Base-by-base conservation (phyloP, 2,888 invertebrate species). In the Linnaemya vulpina region DNA sequence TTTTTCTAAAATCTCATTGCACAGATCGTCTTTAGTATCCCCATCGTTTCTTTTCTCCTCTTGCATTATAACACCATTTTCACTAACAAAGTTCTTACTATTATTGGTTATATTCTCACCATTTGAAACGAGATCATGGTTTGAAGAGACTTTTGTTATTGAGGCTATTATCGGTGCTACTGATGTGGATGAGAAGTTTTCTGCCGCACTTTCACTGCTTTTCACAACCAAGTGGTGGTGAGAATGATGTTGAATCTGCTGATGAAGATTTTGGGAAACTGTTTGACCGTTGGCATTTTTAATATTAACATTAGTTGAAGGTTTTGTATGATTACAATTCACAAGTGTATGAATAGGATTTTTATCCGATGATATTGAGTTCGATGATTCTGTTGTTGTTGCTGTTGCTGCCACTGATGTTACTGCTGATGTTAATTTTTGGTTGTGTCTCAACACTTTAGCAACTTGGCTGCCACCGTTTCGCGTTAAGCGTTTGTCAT, bases 401-500 rank as follows among this genome's bases (percentile, higher is more conserved):
- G 53, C 25, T 65, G 79, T 68, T 5, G 43, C 49, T 46, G 80
- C 79, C 13, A 70, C 76, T 81, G 53, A 13, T 63, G 80, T 58
- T 25, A 10, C 8, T 60, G 51, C 40, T 68, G 71, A 35, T 70
- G 86, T 51, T 65, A 73, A 62, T 43, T 62, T 68, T 70, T 86
- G 86, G 70, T 89, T 88, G 82, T 89, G 88, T 17, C 89, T 88
- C 58, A 89, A 86, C 15, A 88, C 87, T 74, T 89, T 88, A 3
- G 88, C 87, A 68, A 40, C 58, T 65, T 60, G 17, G 22, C 58
- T 43, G n/a, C 40, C 87, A 46, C 89, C 89, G 65, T 90, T 88
- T n/a, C 91, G 90, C 38, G 90, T 90, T 63, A 90, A 82, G 40
- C 90, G 90, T 74, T 89, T 74, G 87, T 87, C 73, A n/a, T 81